Evolutionary conservation across 2,888 invertebrate genomes (phyloP).

Genomic region (Tetanocera ferruginea): DNA sequence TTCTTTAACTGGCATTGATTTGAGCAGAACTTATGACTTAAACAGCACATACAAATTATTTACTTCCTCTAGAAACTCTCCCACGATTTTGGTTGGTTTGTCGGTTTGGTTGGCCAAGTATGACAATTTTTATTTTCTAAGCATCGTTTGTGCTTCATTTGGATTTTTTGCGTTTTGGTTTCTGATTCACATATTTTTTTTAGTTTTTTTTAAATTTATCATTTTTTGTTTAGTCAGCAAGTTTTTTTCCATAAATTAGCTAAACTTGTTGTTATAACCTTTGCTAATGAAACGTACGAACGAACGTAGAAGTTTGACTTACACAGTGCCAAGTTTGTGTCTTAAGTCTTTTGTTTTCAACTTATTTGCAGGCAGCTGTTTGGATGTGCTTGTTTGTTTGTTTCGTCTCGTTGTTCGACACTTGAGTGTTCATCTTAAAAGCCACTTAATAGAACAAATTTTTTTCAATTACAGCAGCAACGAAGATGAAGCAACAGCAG

Average conservation of each 20-base stretch:
- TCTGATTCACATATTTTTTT: neutral
- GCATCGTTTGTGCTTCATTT: no score
- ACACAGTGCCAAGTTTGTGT: neutral
- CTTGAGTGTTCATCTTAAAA: neutral
- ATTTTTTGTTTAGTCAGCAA: neutral
- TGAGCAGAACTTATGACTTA: no score
- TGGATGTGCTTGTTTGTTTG: neutral
- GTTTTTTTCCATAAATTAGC: neutral
- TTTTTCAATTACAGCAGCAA: neutral
- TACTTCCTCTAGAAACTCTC: no score
- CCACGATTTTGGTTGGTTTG: no score
- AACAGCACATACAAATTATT: no score
- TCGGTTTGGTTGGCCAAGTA: no score
- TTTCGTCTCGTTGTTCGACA: neutral
- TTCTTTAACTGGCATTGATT: no score
- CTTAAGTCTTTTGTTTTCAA: constrained; percentile 20
- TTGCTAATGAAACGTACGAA: neutral
- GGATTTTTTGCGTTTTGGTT: neutral
- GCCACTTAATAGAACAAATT: neutral
- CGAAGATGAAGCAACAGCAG: neutral
- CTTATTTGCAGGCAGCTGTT: neutral
- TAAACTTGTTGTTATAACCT: neutral
- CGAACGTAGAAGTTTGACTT: neutral
- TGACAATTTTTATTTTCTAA: no score
- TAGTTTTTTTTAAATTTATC: no score